Evolutionary conservation across 2,113 vertebrate genomes (phyloP).

Genomic region (Ictidomys tridecemlineatus): DNA sequence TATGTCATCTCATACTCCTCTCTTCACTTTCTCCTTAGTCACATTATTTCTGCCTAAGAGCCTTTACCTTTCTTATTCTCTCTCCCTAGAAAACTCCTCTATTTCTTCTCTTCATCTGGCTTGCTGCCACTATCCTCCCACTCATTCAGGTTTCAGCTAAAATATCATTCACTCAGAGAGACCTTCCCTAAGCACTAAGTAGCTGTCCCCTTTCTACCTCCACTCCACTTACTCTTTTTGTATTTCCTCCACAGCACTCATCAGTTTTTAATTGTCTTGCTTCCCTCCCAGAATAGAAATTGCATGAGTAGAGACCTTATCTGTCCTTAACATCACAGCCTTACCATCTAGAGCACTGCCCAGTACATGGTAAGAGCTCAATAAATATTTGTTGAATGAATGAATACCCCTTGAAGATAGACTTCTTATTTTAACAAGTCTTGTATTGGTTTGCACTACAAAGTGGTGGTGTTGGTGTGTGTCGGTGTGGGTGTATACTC

Average conservation of each 20-base stretch:
- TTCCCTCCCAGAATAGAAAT: slow-evolving; percentile 21
- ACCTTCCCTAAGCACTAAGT: slow-evolving; percentile 3
- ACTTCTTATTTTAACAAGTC: slow-evolving; percentile 22
- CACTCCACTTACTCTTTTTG: background rate
- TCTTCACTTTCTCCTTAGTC: background rate
- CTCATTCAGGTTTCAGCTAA: slow-evolving; percentile 52
- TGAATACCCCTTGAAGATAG: slow-evolving; percentile 38
- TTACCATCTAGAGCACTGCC: background rate
- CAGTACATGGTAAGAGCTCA: background rate
- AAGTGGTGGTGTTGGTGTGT: background rate
- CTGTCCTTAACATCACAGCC: background rate
- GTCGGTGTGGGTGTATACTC: background rate
- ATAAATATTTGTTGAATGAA: slow-evolving; percentile 43
- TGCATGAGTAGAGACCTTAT: slow-evolving; percentile 28
- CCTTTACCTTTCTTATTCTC: slow-evolving; percentile 58
- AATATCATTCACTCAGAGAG: slow-evolving; percentile 19
- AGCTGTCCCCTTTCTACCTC: background rate
- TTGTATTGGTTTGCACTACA: slow-evolving; percentile 58
- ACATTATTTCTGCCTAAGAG: slow-evolving; percentile 2
- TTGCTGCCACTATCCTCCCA: background rate
- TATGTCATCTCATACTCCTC: background rate
- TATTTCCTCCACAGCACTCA: background rate
- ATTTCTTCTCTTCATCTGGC: background rate
- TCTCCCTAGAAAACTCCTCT: background rate
- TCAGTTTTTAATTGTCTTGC: slow-evolving; percentile 1